Percentiles rank a stretch among this genome's conserved stretches.
phyloP scores from a whole-genome alignment of 2,888 invertebrate species.

The Orgyia antiqua region DNA sequence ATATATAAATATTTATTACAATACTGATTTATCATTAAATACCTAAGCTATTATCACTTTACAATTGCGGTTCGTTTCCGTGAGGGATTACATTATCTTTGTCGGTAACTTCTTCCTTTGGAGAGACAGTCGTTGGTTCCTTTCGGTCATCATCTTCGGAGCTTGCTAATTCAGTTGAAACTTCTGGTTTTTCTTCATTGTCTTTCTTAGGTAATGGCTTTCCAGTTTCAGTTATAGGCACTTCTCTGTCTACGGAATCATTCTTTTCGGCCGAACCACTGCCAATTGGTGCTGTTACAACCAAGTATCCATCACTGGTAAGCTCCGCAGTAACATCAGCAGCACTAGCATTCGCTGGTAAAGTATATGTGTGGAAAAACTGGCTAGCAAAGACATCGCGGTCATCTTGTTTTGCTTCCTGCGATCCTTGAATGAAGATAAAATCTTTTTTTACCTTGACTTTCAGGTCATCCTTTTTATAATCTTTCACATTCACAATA shows the following conservation, averaged over 20 bases:
- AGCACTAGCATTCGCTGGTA: conserved; percentile 55
- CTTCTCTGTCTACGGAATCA: conserved; percentile 44
- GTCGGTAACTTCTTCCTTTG: conserved; percentile 47
- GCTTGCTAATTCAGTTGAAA: conserved; percentile 4
- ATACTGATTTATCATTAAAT: conserved; percentile 63
- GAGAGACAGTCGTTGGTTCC: conserved; percentile 50
- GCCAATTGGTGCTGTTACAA: conserved; percentile 47
- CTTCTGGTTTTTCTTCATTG: conserved; percentile 2
- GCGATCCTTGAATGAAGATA: conserved; percentile 61
- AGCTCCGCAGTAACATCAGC: conserved; percentile 52
- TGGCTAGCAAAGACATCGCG: conserved; percentile 62
- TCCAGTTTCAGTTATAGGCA: conserved; percentile 51
- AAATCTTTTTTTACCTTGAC: conserved; percentile 63
- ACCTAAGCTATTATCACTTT: conserved; percentile 65
- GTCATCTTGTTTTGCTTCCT: conserved; percentile 58
- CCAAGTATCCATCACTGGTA: conserved; percentile 46
- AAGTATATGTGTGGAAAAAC: conserved; percentile 68
- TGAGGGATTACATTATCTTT: conserved; percentile 60
- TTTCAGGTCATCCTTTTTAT: conserved; percentile 55
- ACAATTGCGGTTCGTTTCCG: conserved; percentile 52
- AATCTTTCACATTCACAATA: conserved; percentile 59
- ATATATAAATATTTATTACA: conserved; percentile 67
- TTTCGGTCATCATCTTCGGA: conserved; percentile 39
- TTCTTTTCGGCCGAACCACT: conserved; percentile 31
- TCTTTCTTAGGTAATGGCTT: conserved; percentile 8